phyloP scores from a whole-genome alignment of 2,113 vertebrate genomes.

The Lasiurus borealis region DNA sequence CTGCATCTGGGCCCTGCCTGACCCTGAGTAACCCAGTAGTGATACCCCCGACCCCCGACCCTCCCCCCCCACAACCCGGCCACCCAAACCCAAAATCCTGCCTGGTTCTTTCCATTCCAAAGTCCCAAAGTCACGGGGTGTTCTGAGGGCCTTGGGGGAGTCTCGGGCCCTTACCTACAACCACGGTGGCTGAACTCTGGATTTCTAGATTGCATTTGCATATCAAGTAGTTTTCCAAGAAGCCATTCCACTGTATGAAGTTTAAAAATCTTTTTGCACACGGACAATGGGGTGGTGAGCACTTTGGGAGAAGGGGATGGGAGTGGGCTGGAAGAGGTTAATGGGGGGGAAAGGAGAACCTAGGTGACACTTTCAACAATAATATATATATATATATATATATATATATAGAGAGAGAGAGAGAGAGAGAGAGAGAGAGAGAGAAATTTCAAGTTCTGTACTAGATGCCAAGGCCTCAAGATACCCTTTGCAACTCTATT shows the following conservation, averaged over 20 bases:
- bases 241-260: constrained; percentile 12
- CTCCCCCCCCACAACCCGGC: accelerated
- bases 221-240: constrained; percentile 31
- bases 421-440: no score
- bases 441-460: not conserved
- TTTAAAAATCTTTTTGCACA: not conserved
- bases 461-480: not conserved
- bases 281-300: no score
- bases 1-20: not conserved
- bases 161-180: not conserved
- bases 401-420: no score
- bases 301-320: no score
- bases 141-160: not conserved
- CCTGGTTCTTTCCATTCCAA: not conserved
- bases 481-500: not conserved
- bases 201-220: constrained; percentile 14
- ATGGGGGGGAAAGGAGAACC: no score
- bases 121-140: not conserved
- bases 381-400: no score
- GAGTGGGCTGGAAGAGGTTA: no score
- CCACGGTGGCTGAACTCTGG: not conserved
- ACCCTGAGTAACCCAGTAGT: not conserved
- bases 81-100: not conserved
- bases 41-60: not conserved
- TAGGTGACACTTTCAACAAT: no score